These are phyloP conservation scores for Hydropsyche tenuis DNA, from an alignment of 1,140 invertebrate genomes.

Conservation along the genomic window DNA sequence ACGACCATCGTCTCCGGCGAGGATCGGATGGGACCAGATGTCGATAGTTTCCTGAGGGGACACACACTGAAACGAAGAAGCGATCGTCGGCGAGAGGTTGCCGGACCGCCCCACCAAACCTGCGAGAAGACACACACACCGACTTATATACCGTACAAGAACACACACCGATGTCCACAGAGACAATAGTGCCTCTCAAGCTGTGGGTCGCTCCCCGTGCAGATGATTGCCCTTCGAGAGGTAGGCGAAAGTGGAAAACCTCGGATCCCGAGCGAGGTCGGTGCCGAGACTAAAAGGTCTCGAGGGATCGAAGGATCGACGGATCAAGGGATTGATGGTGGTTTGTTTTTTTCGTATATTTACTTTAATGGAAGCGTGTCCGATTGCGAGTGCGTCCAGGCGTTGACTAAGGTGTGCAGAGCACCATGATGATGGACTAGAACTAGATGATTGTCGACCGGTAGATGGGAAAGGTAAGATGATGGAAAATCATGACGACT, in stretches of 20 bases:
- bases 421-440: too few relatives aligned
- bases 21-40: slow-evolving; percentile 16
- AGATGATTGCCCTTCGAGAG: neutral
- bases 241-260: neutral
- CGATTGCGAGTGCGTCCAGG: too few relatives aligned
- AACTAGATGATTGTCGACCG: too few relatives aligned
- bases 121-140: slow-evolving; percentile 30
- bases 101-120: slow-evolving; percentile 45
- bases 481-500: too few relatives aligned
- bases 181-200: slow-evolving; percentile 31
- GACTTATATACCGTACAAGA: neutral
- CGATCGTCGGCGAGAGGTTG: slow-evolving; percentile 40
- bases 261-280: neutral
- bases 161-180: neutral
- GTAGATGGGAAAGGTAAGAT: too few relatives aligned
- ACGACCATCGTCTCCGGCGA: too few relatives aligned
- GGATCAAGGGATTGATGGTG: neutral
- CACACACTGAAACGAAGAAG: slow-evolving; percentile 38
- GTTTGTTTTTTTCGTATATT: neutral
- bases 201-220: slow-evolving; percentile 14
- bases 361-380: neutral
- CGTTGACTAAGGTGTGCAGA: too few relatives aligned
- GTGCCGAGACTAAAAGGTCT: neutral
- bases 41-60: slow-evolving; percentile 33
- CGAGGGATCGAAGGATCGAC: too few relatives aligned